Conservation (phyloP, 2,797 vertebrate species). For the Gallirallus australis region DNA sequence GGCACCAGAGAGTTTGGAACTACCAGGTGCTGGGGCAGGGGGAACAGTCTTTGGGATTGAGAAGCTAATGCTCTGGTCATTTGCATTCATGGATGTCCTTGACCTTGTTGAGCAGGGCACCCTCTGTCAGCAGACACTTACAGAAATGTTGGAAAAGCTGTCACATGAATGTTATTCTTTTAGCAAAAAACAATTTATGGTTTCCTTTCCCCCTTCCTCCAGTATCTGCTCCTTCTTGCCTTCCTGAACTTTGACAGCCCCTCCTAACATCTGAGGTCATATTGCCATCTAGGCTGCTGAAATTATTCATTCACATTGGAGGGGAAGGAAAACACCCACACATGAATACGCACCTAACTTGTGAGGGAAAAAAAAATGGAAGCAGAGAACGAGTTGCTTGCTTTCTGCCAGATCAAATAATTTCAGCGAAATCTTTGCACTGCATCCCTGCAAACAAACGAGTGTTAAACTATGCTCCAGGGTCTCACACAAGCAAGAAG, state of each 20-base stretch:
- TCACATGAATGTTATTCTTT: background rate
- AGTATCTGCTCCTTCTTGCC: background rate
- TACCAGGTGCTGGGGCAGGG: background rate
- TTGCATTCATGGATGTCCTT: background rate
- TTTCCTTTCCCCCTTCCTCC: background rate
- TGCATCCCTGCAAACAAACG: background rate
- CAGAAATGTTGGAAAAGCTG: background rate
- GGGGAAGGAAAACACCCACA: background rate
- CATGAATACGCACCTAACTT: accelerated
- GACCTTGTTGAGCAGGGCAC: background rate
- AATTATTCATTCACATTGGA: background rate
- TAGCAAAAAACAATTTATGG: background rate
- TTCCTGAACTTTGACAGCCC: background rate
- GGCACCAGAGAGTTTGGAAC: background rate
- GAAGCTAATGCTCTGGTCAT: background rate
- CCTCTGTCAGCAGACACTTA: background rate
- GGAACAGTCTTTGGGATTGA: background rate
- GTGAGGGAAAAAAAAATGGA: background rate
- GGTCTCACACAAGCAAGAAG: background rate
- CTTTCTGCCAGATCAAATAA: background rate
- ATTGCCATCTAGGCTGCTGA: background rate
- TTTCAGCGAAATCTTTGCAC: background rate
- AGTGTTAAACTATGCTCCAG: background rate
- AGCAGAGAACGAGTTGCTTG: background rate
- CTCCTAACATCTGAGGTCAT: background rate